Base-by-base conservation (phyloP, 2,113 vertebrate genomes). In the Eira barbara region DNA sequence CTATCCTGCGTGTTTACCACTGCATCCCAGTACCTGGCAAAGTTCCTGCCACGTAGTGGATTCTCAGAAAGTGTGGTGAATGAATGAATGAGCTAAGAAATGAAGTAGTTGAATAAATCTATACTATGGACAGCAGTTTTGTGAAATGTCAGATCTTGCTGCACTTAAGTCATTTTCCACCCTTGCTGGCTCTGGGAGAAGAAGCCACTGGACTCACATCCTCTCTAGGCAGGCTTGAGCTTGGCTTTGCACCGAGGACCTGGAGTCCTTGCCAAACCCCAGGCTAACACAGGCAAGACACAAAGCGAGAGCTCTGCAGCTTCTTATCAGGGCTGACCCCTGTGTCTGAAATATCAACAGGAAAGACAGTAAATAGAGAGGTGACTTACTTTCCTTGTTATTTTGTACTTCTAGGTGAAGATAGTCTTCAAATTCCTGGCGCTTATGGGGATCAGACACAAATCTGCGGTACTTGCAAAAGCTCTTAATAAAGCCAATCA, bases 311-410 rank as follows among this genome's bases (percentile, higher is more conserved):
- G 23, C 69, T n/a, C 27, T 90, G 87, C 2, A 25, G 34, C 29
- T 36, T 63, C 49, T 47, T 34, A 17, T 1, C 29, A 65, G 69
- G 57, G 69, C n/a, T 79, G 65, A 73, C 18, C 17, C n/a, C 34
- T 7, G 17, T 74, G 42, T 80, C 52, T 67, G n/a, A 89, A 67
- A 69, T 49, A 36, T 6, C 36, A 59, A 36, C 21, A 81, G 90
- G 80, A 29, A 27, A 90, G 49, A 57, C 15, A 27, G n/a, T 82
- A 55, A 47, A 59, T 5, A 23, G 65, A 31, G 4, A 65, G 91
- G 52, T 45, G 74, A 98, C 99, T 91, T 98, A 99, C 99, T 99
- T 95, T 99, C 98, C 71, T 98, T 98, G 71, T 59, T 31, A 0
- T 98, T 99, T 74, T 59, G 15, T 57, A 98, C 14, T 84, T 99